Base-by-base conservation (phyloP, 2,113 vertebrate species). In the Sterrhoptilus dennistouni region DNA sequence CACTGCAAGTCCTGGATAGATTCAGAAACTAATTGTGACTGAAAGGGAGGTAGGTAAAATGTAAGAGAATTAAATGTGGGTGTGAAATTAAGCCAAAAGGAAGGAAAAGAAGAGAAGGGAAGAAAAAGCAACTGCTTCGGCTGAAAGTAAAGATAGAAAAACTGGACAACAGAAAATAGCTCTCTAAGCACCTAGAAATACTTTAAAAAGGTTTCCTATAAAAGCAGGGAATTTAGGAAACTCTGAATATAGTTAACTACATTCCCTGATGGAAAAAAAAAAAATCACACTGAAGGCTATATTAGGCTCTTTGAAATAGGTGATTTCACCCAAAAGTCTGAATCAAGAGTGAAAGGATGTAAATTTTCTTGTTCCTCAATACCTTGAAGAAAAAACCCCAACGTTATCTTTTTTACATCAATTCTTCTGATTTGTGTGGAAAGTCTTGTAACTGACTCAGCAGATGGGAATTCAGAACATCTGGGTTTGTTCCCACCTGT, bases 51-150 rank as follows among this genome's bases (percentile, higher is more conserved):
- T 25, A 74, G 54, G 72, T 38, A 88, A 91, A 95, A 92, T 50
- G 42, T 93, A 95, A 85, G 40, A 59, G 80, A 96, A 92, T 90
- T 89, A 96, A 89, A 94, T 38, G 77, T 29, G 63, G 50, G 76
- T 89, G 69, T 93, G 84, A 96, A 94, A 96, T 92, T 86, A 83
- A 92, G 88, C 53, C 21, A 86, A 83, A 93, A 92, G 17, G 9
- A 85, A 77, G 59, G 65, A 76, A 87, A 47, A 71, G 12, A 52
- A 79, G 66, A 57, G 18, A 42, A n/a, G 11, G 50, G 45, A 87
- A 72, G 63, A 64, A 95, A 92, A 81, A 80, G 22, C 33, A 93
- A 64, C 31, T 53, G 27, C 19, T 78, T 84, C 19, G 53, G 28
- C 16, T 95, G 42, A 81, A 94, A 71, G 28, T 42, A 71, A 93